These are phyloP conservation scores for Drosophila pseudoobscura DNA, from an alignment of 1,140 invertebrate genomes.

Conservation along the genomic window DNA sequence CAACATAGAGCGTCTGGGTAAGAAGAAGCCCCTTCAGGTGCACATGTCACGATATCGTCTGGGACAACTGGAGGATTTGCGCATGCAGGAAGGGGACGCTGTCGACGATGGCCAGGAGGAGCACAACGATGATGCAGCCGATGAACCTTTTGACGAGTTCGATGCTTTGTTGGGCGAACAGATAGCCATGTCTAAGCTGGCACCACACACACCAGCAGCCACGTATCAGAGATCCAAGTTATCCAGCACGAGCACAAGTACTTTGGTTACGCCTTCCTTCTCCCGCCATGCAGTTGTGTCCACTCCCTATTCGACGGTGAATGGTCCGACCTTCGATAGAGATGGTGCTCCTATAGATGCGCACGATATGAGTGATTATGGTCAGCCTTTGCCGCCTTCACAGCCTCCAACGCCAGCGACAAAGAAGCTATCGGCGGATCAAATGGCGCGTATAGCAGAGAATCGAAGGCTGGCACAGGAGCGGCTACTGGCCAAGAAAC, in stretches of 20 bases:
- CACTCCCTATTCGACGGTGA: slow-evolving; percentile 59
- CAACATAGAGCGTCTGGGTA: slow-evolving; percentile 91
- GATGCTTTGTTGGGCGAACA: slow-evolving; percentile 85
- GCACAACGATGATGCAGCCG: slow-evolving; percentile 68
- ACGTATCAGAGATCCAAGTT: slow-evolving; percentile 29
- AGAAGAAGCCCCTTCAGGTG: slow-evolving; percentile 87
- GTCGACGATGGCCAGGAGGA: slow-evolving; percentile 61
- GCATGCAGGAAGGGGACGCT: slow-evolving; percentile 21
- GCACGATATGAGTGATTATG: slow-evolving; percentile 60
- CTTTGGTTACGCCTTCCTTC: slow-evolving; percentile 71
- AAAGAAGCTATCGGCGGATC: slow-evolving; percentile 60
- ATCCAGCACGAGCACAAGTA: slow-evolving; percentile 27
- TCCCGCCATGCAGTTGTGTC: slow-evolving; percentile 64
- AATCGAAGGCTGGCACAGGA: slow-evolving; percentile 76
- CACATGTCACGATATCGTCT: slow-evolving; percentile 86
- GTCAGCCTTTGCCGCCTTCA: slow-evolving; percentile 62
- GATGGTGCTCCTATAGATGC: slow-evolving; percentile 9
- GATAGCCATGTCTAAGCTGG: slow-evolving; percentile 79
- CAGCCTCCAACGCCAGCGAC: slow-evolving; percentile 58
- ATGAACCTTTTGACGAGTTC: slow-evolving; percentile 84
- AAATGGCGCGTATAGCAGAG: slow-evolving; percentile 79
- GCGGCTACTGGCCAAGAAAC: slow-evolving; percentile 53
- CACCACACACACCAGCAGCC: slow-evolving; percentile 58
- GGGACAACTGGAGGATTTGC: slow-evolving; percentile 84
- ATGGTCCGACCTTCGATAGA: slow-evolving; percentile 2